Percentiles rank a stretch among this genome's conserved stretches.
phyloP scores from a whole-genome alignment of 2,888 invertebrate species.

The Micoletzkya japonica region DNA sequence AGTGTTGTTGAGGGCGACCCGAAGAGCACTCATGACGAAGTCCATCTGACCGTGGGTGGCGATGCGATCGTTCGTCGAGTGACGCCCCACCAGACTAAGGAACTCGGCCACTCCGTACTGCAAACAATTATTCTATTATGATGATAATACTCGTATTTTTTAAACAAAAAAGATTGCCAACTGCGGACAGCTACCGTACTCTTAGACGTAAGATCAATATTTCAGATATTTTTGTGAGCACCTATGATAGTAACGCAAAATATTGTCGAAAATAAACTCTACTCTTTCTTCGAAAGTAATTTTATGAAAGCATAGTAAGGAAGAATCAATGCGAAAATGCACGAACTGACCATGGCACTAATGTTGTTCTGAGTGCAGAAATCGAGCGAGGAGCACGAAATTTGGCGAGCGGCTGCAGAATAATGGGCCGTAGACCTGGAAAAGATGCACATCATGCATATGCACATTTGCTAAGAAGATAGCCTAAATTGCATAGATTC shows the following conservation, averaged over 20 bases:
- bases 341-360: conserved; percentile 23
- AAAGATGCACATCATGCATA: too few species aligned
- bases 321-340: background rate
- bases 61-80: conserved; percentile 32
- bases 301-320: background rate
- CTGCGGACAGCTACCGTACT: too few species aligned
- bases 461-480: too few species aligned
- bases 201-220: too few species aligned
- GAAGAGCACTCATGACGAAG: conserved; percentile 27
- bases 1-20: conserved; percentile 25
- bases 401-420: conserved; percentile 16
- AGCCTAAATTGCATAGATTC: too few species aligned
- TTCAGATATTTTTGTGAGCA: too few species aligned
- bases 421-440: conserved; percentile 20
- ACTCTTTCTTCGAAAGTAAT: background rate
- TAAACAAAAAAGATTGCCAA: too few species aligned
- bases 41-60: conserved; percentile 31
- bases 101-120: conserved; percentile 46
- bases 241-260: too few species aligned
- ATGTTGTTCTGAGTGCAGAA: conserved; percentile 27
- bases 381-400: conserved; percentile 14
- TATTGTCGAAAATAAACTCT: too few species aligned
- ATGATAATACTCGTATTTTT: background rate
- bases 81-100: conserved; percentile 33
- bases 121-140: conserved; percentile 9